Percentiles rank a stretch among this genome's conserved stretches.
phyloP scores from a whole-genome alignment of 2,797 vertebrate genomes.

The Pangasius sanitwongsei region DNA sequence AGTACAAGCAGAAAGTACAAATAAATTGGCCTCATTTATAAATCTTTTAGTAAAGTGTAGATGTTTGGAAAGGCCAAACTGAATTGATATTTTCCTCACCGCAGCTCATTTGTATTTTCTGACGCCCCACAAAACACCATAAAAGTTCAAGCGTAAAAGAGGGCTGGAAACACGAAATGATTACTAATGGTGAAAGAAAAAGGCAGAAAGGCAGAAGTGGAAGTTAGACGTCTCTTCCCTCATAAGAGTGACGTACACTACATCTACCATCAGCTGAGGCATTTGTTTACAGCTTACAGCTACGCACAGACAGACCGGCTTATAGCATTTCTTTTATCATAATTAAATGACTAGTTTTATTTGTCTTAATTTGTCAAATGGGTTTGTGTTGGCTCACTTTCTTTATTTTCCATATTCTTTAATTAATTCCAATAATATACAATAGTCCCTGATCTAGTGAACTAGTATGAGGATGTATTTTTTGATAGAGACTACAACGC shows the following conservation, averaged over 20 bases:
- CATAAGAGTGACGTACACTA: neutral
- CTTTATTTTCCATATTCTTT: neutral
- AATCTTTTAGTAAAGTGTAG: neutral
- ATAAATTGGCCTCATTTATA: neutral
- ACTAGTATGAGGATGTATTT: neutral
- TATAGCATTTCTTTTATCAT: too few species aligned
- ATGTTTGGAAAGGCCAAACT: neutral
- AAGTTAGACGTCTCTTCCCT: too few species aligned
- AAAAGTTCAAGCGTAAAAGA: neutral
- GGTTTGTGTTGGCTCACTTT: neutral
- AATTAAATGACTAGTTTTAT: neutral
- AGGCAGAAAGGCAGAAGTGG: neutral
- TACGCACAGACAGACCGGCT: neutral
- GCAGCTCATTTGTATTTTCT: slow-evolving; percentile 1
- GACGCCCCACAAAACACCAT: neutral
- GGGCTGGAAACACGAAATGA: neutral
- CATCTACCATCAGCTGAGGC: neutral
- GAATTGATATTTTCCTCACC: neutral
- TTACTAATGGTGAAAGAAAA: neutral
- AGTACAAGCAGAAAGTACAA: neutral
- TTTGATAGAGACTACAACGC: neutral
- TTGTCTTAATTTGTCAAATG: neutral
- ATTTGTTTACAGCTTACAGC: neutral
- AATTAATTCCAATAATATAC: neutral
- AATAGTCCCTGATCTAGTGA: neutral